A percentile compares a stretch with the other conserved stretches of the same genome.
Conservation (phyloP, 1,140 invertebrate species). For the Lepidurus packardi region DNA sequence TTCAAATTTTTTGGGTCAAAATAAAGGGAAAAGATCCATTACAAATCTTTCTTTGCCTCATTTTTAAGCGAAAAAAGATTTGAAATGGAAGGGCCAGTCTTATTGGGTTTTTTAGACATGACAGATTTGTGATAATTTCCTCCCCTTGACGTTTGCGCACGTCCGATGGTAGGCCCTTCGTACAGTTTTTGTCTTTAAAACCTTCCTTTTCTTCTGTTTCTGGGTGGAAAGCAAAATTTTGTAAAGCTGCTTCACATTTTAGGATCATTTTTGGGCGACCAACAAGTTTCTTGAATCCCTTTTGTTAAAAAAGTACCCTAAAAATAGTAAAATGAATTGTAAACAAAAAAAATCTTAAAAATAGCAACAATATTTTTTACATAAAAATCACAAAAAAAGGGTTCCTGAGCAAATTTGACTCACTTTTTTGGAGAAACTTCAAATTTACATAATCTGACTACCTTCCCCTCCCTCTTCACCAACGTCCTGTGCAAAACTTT, state of each 20-base stretch:
- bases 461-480: background rate
- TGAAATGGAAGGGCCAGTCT: slow-evolving; percentile 1
- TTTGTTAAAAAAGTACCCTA: background rate
- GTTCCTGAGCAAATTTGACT: no score
- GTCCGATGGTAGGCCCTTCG: background rate
- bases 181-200: background rate
- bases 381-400: no score
- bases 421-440: no score
- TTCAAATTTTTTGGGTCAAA: background rate
- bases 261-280: background rate
- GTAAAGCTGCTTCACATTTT: slow-evolving; percentile 4
- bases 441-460: background rate
- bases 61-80: background rate
- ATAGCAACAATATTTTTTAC: background rate
- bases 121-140: slow-evolving; percentile 23
- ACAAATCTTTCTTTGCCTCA: background rate
- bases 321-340: slow-evolving; percentile 10
- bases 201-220: background rate
- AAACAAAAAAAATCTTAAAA: slow-evolving; percentile 3
- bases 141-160: background rate
- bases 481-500: slow-evolving; percentile 7
- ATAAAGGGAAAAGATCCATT: background rate
- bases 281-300: background rate
- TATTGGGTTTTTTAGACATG: slow-evolving; percentile 13
- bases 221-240: background rate